Conservation (phyloP, 1,140 invertebrate genomes). For the Thaumetopoea pityocampa region DNA sequence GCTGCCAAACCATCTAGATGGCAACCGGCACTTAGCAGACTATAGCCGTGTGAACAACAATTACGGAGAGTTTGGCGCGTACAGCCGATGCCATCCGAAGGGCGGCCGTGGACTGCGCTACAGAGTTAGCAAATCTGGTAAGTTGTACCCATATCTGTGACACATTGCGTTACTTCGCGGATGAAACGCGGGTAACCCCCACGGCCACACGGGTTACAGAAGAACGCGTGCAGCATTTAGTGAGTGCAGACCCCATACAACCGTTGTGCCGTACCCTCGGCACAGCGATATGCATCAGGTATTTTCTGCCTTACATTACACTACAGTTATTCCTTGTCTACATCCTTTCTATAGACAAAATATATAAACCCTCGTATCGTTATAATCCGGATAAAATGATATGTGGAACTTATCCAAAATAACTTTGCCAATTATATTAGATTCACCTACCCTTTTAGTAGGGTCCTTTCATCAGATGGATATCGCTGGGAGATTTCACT, state of each 20-base stretch:
- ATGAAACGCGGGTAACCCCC: too few species aligned
- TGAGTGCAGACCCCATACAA: too few species aligned
- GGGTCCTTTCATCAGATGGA: slow-evolving; percentile 1
- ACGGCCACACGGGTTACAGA: too few species aligned
- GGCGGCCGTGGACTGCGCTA: slow-evolving; percentile 69
- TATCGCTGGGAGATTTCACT: slow-evolving; percentile 3
- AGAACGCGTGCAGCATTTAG: too few species aligned
- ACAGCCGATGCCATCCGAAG: slow-evolving; percentile 77
- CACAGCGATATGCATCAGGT: too few species aligned
- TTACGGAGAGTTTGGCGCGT: slow-evolving; percentile 75
- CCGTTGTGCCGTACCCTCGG: too few species aligned
- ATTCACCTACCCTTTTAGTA: slow-evolving; percentile 10
- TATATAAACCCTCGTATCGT: too few species aligned
- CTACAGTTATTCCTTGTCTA: too few species aligned
- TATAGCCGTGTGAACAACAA: slow-evolving; percentile 80
- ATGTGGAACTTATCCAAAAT: slow-evolving; percentile 11
- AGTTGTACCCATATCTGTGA: slow-evolving; percentile 27
- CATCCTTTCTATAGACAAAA: too few species aligned
- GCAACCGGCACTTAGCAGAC: slow-evolving; percentile 75
- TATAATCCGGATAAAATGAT: slow-evolving; percentile 10
- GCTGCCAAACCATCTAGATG: slow-evolving; percentile 84
- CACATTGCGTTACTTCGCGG: too few species aligned
- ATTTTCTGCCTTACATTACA: too few species aligned
- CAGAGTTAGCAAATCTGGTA: slow-evolving; percentile 69
- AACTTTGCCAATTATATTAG: slow-evolving; percentile 9